These are phyloP conservation scores for Hermetia illucens DNA, from an alignment of 1,140 invertebrate species.

Conservation along the genomic window DNA sequence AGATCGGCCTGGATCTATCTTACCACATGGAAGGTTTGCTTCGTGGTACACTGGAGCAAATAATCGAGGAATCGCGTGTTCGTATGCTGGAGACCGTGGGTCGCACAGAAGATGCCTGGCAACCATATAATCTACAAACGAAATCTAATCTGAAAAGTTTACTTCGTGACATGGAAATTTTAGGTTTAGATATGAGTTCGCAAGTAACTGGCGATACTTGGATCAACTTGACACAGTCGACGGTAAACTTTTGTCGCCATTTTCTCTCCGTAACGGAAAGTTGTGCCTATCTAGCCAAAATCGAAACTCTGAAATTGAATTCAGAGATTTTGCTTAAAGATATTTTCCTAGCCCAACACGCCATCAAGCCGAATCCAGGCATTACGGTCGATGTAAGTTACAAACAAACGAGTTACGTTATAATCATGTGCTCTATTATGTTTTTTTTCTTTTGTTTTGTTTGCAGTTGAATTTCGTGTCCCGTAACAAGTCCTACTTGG, in stretches of 20 bases:
- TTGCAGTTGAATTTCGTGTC: slow-evolving; percentile 26
- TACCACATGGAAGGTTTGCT: slow-evolving; percentile 74
- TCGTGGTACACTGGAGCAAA: slow-evolving; percentile 42
- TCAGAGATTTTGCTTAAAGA: slow-evolving; percentile 20
- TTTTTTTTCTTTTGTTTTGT: not conserved
- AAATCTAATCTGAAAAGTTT: slow-evolving; percentile 35
- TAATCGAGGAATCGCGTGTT: slow-evolving; percentile 25
- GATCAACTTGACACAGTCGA: slow-evolving; percentile 28
- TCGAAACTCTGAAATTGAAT: slow-evolving; percentile 18
- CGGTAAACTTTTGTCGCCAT: slow-evolving; percentile 23
- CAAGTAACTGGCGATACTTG: slow-evolving; percentile 28
- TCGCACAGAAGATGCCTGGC: slow-evolving; percentile 61
- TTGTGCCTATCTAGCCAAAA: slow-evolving; percentile 23
- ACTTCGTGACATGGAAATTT: slow-evolving; percentile 32
- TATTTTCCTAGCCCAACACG: slow-evolving; percentile 22
- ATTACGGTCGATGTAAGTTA: slow-evolving; percentile 25
- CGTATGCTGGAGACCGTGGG: slow-evolving; percentile 48
- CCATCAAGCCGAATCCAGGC: slow-evolving; percentile 19
- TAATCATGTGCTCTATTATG: not conserved
- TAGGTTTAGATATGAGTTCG: slow-evolving; percentile 29
- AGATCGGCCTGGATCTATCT: slow-evolving; percentile 47
- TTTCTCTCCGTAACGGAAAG: slow-evolving; percentile 23
- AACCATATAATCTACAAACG: slow-evolving; percentile 50
- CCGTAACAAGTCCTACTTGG: slow-evolving; percentile 26
- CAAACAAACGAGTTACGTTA: not conserved